phyloP scores from a whole-genome alignment of 1,140 invertebrate genomes.

The Aphaenogaster rudis region DNA sequence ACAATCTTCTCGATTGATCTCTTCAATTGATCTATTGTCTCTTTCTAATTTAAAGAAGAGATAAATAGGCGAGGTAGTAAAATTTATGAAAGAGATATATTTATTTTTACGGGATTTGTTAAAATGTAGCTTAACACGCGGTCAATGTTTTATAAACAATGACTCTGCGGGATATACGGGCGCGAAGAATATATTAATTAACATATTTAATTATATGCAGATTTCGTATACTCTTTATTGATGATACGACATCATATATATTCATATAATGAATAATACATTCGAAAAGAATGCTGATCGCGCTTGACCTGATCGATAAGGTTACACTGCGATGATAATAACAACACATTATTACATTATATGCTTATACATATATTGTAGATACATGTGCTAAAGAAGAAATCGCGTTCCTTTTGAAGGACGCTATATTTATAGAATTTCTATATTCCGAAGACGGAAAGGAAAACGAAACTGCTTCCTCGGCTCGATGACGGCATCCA shows the following conservation, averaged over 20 bases:
- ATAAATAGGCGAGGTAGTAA: slow-evolving; percentile 36
- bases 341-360: slow-evolving; percentile 76
- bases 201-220: slow-evolving; percentile 53
- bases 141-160: slow-evolving; percentile 87
- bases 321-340: slow-evolving; percentile 72
- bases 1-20: background rate
- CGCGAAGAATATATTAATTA: slow-evolving; percentile 24
- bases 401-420: slow-evolving; percentile 37
- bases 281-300: slow-evolving; percentile 77
- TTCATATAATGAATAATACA: slow-evolving; percentile 65
- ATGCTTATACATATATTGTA: slow-evolving; percentile 68
- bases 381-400: slow-evolving; percentile 48
- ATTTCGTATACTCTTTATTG: slow-evolving; percentile 18
- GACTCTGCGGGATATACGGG: background rate
- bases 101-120: slow-evolving; percentile 81
- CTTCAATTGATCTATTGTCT: background rate
- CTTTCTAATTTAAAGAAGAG: background rate
- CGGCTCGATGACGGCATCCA: background rate
- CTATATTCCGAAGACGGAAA: slow-evolving; percentile 45
- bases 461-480: background rate
- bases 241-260: slow-evolving; percentile 69
- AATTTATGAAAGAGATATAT: slow-evolving; percentile 49
- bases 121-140: slow-evolving; percentile 86
- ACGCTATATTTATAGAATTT: slow-evolving; percentile 49
- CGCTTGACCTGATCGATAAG: slow-evolving; percentile 75